Evolutionary conservation across 2,888 invertebrate species (phyloP), one percentile per base, ranked within the genome.

Genomic region (Cerceris ruficornis): DNA sequence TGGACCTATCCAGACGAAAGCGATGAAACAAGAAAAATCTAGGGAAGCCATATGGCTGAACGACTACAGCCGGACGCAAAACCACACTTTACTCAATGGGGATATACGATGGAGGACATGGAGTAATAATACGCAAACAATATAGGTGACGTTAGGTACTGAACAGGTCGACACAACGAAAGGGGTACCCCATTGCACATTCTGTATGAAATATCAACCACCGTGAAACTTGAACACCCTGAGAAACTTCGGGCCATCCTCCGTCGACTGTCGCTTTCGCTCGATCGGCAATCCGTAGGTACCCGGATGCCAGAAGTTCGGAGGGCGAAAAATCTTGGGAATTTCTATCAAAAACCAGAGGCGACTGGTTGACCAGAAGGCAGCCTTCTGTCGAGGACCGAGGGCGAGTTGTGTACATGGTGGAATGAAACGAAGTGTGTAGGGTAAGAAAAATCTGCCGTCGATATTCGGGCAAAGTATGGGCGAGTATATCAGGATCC

Each of bases 131-230:
- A 85, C 82, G 86, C 73, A 84, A 88, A 89, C 89, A 88, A 91
- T 91, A 88, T 90, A 90, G 87, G 86, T 88, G 86, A 88, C 81
- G 87, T 86, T 87, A 86, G 88, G 81, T 87, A 80, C 81, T 75
- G 86, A 71, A 70, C 78, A 67, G 69, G 85, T 84, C 86, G 81
- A 80, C 68, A 42, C 65, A 65, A 84, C 71, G 79, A 83, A 80
- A 81, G 82, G 86, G 87, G 83, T 86, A 87, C 87, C 79, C 86
- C 85, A 87, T 90, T 88, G 88, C 88, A 82, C 86, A 79, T 86
- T 91, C 87, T 92, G 92, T 92, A 92, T 92, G 92, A 91, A 92
- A 92, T 92, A 92, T 92, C 92, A 92, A 92, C 91, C 92, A 92
- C 90, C 90, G 86, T 91, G 92, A 92, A 92, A 92, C 88, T 90